Evolutionary conservation across 2,888 invertebrate species (phyloP), one percentile per base, ranked within the genome.

Genomic region (Rhorus exstirpatorius): DNA sequence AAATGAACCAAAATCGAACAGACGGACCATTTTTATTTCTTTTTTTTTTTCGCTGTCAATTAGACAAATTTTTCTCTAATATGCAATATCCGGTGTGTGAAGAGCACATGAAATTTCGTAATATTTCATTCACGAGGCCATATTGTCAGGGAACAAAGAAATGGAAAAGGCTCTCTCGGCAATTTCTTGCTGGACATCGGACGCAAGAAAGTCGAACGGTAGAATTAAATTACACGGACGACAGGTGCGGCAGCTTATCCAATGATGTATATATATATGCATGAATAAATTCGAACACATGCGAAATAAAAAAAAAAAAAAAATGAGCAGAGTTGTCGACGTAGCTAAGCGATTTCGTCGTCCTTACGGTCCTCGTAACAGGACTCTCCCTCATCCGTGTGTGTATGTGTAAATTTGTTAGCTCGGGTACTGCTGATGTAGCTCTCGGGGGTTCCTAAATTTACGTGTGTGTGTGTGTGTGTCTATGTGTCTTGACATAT

Each of bases 161-260:
- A 19, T 0, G 10, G 24, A 10, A 0, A 10, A 46, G 17, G 24
- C 17, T 8, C 24, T 14, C 21, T 12, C 49, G 49, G 17, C 17
- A 63, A 61, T 65, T 17, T 71, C 53, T 58, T 68, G 6, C 55
- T 14, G 55, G 41, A 63, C 55, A 55, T 63, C 51, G 67, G 31
- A 38, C 19, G 35, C 55, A 67, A 68, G 81, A 79, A 83, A 78
- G 79, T 85, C 83, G 76, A 85, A 81, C 83, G 84, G 71, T 76
- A 76, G 83, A 85, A 86, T 87, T 83, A 80, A 86, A 87, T 84
- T 85, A 83, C 78, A 46, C 51, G 81, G 78, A 76, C 81, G 85
- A 87, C 87, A 87, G 86, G 84, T 85, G 87, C 83, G 83, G 85
- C 86, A 85, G 87, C 82, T 87, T 86, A 88, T 86, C 74, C 77